Evolutionary conservation across 2,888 invertebrate species (phyloP).

Genomic region (Cryptus viduatorius): DNA sequence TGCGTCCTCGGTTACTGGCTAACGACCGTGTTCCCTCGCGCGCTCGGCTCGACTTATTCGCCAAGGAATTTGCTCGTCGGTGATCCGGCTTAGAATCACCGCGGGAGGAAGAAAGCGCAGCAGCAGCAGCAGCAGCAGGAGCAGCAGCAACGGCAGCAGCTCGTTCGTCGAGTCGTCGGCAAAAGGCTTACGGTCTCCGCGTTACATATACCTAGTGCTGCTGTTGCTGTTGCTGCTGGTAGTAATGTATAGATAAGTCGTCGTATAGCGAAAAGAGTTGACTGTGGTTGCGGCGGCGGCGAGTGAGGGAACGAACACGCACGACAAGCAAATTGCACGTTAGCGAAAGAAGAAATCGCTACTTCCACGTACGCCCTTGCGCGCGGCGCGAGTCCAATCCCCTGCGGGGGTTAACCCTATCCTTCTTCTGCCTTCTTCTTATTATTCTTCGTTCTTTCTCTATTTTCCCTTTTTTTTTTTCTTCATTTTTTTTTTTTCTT

Average conservation of each 20-base stretch:
- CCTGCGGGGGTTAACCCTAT: slow-evolving; percentile 44
- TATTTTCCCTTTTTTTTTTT: neutral
- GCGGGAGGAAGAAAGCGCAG: slow-evolving; percentile 56
- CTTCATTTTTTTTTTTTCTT: slow-evolving; percentile 28
- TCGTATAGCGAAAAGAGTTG: slow-evolving; percentile 39
- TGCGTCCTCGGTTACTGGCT: slow-evolving; percentile 32
- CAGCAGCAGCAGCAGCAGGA: neutral
- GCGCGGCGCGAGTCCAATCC: slow-evolving; percentile 39
- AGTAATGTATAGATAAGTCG: neutral
- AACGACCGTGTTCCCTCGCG: slow-evolving; percentile 22
- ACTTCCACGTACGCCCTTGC: slow-evolving; percentile 68
- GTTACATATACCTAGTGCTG: slow-evolving; percentile 12
- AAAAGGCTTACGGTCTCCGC: slow-evolving; percentile 25
- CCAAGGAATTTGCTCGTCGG: slow-evolving; percentile 44
- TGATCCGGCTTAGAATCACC: slow-evolving; percentile 47
- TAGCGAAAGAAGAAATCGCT: slow-evolving; percentile 65
- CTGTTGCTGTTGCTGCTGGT: neutral
- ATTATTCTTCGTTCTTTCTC: slow-evolving; percentile 44
- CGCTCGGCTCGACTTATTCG: slow-evolving; percentile 10
- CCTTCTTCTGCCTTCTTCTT: slow-evolving; percentile 26
- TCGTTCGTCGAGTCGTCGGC: slow-evolving; percentile 43
- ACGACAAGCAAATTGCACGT: slow-evolving; percentile 68
- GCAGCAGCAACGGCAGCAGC: slow-evolving; percentile 15
- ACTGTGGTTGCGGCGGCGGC: slow-evolving; percentile 38
- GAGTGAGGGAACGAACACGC: slow-evolving; percentile 57